Conservation (phyloP, 1,140 invertebrate genomes). For the Trichomalopsis sarcophagae region DNA sequence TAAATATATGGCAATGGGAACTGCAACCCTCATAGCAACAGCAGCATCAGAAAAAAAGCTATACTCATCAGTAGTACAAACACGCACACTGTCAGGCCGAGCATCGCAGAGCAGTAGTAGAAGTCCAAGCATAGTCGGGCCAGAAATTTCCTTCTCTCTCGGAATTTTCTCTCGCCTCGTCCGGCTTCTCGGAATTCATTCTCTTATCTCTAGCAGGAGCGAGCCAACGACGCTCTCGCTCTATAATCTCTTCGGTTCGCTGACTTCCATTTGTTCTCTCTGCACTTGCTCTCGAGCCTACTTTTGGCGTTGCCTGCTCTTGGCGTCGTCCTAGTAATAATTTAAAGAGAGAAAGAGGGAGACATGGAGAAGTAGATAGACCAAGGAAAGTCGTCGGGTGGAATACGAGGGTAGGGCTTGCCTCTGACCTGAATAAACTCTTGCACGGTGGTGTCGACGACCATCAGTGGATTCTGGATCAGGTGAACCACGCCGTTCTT, state of each 20-base stretch:
- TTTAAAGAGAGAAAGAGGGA: neutral
- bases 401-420: neutral
- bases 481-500: slow-evolving; percentile 94
- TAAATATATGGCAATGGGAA: neutral
- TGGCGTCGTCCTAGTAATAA: slow-evolving; percentile 1
- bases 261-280: neutral
- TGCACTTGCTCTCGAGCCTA: neutral
- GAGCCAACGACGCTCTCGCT: neutral
- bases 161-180: neutral
- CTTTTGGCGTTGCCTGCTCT: neutral
- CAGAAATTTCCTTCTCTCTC: neutral
- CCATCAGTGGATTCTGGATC: slow-evolving; percentile 92
- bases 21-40: neutral
- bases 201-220: neutral
- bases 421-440: slow-evolving; percentile 89
- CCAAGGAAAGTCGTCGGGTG: neutral
- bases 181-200: neutral
- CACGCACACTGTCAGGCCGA: slow-evolving; percentile 15
- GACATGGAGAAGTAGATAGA: neutral
- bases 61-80: neutral
- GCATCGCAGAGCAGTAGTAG: neutral
- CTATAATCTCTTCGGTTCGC: neutral
- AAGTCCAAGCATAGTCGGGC: neutral
- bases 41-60: neutral
- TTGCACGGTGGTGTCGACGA: slow-evolving; percentile 88